A percentile compares a stretch with the other conserved stretches of the same genome.
These are phyloP conservation scores for Anhinga anhinga DNA, from an alignment of 2,113 vertebrate species.

Conservation along the genomic window DNA sequence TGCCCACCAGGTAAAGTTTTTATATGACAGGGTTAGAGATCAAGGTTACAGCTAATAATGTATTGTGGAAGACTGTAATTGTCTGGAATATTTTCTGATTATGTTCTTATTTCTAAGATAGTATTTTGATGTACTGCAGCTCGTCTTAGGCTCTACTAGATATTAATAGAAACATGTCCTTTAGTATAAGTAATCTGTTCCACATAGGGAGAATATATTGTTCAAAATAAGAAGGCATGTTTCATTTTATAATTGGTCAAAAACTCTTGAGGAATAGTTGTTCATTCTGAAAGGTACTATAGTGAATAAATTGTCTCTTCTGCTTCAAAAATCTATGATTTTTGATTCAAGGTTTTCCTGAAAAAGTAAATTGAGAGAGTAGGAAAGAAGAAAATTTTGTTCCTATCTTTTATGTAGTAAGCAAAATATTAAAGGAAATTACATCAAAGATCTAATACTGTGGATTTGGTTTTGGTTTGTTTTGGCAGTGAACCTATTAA, in stretches of 20 bases:
- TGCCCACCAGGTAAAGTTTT: slow-evolving; percentile 4
- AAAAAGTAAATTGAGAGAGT: neutral
- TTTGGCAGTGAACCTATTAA: slow-evolving; percentile 13
- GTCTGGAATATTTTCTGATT: slow-evolving; percentile 41
- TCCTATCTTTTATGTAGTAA: neutral
- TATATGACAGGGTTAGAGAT: neutral
- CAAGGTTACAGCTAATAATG: slow-evolving; percentile 1
- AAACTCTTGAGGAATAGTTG: slow-evolving; percentile 55
- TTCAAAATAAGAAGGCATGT: slow-evolving; percentile 59
- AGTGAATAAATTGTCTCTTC: slow-evolving; percentile 46
- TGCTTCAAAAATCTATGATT: slow-evolving; percentile 35
- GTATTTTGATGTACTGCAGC: slow-evolving; percentile 26
- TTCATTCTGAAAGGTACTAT: slow-evolving; percentile 18
- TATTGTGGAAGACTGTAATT: neutral
- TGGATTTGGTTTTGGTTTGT: neutral
- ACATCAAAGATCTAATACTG: slow-evolving; percentile 4
- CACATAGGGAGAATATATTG: slow-evolving; percentile 19
- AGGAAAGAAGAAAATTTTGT: neutral
- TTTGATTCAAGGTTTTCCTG: slow-evolving; percentile 42
- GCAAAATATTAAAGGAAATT: slow-evolving; percentile 31
- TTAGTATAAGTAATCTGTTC: slow-evolving; percentile 33
- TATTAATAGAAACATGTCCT: slow-evolving; percentile 38
- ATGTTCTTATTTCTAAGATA: neutral
- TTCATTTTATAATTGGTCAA: slow-evolving; percentile 59
- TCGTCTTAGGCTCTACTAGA: neutral